Conservation (phyloP, 1,140 invertebrate genomes). For the Eurosta solidaginis region DNA sequence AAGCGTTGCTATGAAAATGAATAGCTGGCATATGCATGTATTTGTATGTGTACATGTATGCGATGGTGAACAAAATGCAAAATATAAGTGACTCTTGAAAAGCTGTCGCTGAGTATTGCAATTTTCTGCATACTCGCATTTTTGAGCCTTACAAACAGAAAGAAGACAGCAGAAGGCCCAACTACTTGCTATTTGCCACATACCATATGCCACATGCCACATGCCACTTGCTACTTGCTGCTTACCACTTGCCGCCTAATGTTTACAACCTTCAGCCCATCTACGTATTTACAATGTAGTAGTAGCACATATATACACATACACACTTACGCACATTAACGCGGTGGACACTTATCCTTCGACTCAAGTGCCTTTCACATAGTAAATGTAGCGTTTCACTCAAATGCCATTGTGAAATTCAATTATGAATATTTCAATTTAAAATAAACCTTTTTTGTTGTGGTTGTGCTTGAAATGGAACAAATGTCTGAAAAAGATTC, state of each 20-base stretch:
- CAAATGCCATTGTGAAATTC: constrained; percentile 19
- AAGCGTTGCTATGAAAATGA: not conserved
- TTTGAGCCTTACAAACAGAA: not conserved
- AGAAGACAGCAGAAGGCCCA: not conserved
- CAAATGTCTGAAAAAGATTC: no score
- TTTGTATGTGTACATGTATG: no score
- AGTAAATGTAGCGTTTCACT: constrained; percentile 1
- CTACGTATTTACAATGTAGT: not conserved
- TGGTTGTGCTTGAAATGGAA: not conserved
- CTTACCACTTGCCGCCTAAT: not conserved
- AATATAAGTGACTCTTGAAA: constrained; percentile 19
- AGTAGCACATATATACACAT: not conserved
- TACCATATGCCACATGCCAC: not conserved
- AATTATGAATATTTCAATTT: constrained; percentile 23
- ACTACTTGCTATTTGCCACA: not conserved
- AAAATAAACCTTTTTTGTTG: not conserved
- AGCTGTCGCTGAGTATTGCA: constrained; percentile 22
- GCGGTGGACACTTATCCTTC: not conserved
- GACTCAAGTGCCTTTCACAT: constrained; percentile 13
- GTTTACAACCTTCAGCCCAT: not conserved
- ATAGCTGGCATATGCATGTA: no score
- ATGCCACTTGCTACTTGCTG: not conserved
- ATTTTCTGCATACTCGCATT: constrained; percentile 19
- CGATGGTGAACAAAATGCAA: not conserved
- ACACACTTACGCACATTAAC: no score